Conservation (phyloP, 1,140 invertebrate species). For the Pogonognathellus flavescens region DNA sequence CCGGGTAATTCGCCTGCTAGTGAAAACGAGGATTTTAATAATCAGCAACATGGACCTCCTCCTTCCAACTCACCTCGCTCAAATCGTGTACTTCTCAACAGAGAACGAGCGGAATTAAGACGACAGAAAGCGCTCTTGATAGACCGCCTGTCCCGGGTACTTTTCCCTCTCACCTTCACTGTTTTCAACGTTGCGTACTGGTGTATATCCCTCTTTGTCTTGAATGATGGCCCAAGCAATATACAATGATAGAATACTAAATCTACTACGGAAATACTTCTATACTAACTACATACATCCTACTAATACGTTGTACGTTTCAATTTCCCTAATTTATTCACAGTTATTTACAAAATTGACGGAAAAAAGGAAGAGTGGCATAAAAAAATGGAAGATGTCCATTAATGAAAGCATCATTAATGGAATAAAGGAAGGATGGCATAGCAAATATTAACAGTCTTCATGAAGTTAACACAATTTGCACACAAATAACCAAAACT, state of each 20-base stretch:
- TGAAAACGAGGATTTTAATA: conserved; percentile 42
- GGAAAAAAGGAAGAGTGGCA: no score
- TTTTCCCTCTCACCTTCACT: conserved; percentile 90
- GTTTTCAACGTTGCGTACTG: conserved; percentile 90
- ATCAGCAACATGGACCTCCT: conserved; percentile 10
- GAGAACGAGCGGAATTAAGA: conserved; percentile 67
- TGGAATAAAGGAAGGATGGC: no score
- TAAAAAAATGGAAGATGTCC: no score
- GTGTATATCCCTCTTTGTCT: conserved; percentile 81
- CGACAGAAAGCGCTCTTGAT: conserved; percentile 87
- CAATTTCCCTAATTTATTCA: no score
- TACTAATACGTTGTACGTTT: no score
- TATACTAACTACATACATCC: no score
- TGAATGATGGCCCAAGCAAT: conserved; percentile 36
- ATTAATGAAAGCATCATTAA: no score
- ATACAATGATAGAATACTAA: background rate
- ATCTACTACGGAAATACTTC: no score
- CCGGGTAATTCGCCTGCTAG: conserved; percentile 56
- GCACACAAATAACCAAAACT: no score
- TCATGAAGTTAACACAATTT: no score
- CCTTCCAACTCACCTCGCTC: conserved; percentile 12
- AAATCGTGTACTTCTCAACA: background rate
- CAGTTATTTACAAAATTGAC: no score
- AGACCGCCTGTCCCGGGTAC: conserved; percentile 87
- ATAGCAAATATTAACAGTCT: no score